Percentiles rank a stretch among this genome's conserved stretches.
phyloP scores from a whole-genome alignment of 2,797 vertebrate genomes.

The Arnoldichthys spilopterus region DNA sequence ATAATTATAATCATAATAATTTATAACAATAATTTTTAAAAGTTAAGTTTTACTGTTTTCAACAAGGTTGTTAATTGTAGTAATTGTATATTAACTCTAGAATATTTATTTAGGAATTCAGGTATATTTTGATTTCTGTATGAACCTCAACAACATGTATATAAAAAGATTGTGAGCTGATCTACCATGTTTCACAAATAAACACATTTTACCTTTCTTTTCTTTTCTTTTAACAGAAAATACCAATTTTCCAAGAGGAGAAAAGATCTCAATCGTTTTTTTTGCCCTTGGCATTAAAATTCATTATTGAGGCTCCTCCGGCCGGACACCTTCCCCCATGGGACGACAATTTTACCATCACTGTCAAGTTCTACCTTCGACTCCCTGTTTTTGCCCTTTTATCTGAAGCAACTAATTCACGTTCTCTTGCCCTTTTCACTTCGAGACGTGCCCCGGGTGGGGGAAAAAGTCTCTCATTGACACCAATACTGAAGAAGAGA shows the following conservation, averaged over 20 bases:
- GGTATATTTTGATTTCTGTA: not conserved
- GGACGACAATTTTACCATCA: constrained; percentile 94
- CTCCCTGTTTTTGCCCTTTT: constrained; percentile 99
- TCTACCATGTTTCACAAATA: constrained; percentile 58
- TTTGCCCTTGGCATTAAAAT: constrained; percentile 87
- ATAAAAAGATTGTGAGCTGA: not conserved
- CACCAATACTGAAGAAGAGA: constrained; percentile 79
- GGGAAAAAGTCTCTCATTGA: constrained; percentile 78
- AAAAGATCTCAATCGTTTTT: constrained; percentile 75
- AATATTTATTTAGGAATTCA: not conserved
- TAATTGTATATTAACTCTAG: not conserved
- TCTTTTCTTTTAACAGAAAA: constrained; percentile 62
- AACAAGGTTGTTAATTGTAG: too few relatives aligned
- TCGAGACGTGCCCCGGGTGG: constrained; percentile 85
- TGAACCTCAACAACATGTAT: not conserved
- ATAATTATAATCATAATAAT: too few relatives aligned
- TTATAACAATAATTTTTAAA: too few relatives aligned
- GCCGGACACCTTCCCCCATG: constrained; percentile 83
- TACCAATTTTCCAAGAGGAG: constrained; percentile 78
- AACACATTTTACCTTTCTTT: constrained; percentile 60
- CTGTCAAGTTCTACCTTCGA: constrained; percentile 97
- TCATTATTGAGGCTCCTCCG: constrained; percentile 83
- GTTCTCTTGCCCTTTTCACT: constrained; percentile 99
- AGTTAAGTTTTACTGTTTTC: too few relatives aligned
- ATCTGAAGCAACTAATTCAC: constrained; percentile 99